Evolutionary conservation across 2,797 vertebrate genomes (phyloP).

Genomic region (Anabacerthia variegaticeps): DNA sequence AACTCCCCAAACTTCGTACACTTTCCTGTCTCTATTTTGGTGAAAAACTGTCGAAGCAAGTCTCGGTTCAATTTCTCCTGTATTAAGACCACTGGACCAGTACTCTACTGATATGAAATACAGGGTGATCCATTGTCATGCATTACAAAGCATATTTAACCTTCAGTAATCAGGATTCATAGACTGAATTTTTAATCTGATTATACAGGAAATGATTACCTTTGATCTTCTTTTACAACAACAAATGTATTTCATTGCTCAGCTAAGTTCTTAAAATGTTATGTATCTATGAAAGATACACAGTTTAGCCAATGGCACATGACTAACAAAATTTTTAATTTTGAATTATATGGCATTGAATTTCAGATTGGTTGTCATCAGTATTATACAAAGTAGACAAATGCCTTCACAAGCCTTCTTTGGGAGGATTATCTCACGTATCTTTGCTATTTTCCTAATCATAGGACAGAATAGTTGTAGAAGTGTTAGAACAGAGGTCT

Average conservation of each 20-base stretch:
- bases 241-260: neutral
- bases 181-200: neutral
- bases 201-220: neutral
- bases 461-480: neutral
- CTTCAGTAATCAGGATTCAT: neutral
- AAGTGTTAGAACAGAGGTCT: neutral
- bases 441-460: neutral
- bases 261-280: neutral
- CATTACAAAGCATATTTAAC: neutral
- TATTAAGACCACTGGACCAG: neutral
- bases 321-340: neutral
- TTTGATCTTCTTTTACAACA: neutral
- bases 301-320: neutral
- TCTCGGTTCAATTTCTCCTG: neutral
- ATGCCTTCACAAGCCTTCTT: neutral
- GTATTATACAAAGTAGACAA: neutral
- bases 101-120: neutral
- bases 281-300: neutral
- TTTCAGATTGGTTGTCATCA: neutral
- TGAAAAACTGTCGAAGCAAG: neutral
- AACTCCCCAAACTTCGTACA: neutral
- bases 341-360: neutral
- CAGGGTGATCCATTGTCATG: neutral
- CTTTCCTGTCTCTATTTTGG: neutral
- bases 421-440: neutral